Evolutionary conservation across 2,113 vertebrate species (phyloP).

Genomic region (Paralichthys olivaceus): DNA sequence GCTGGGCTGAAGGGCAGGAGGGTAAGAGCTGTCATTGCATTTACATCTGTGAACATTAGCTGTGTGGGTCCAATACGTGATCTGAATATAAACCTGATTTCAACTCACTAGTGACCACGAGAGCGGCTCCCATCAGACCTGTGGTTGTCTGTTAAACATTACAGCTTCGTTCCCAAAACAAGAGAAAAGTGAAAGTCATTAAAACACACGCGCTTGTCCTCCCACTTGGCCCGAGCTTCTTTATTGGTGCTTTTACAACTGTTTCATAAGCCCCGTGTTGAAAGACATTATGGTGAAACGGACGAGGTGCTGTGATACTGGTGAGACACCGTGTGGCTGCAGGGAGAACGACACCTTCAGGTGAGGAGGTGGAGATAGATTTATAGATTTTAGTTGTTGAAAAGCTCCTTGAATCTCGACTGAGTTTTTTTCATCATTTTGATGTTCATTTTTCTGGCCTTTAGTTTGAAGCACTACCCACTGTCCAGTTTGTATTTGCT

Average conservation of each 20-base stretch:
- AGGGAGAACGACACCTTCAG: conserved; percentile 44
- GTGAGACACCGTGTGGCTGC: conserved; percentile 68
- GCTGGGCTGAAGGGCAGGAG: conserved; percentile 90
- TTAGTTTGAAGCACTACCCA: too few relatives aligned
- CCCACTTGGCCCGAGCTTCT: conserved; percentile 13
- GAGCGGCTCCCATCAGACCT: conserved; percentile 1
- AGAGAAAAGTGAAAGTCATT: conserved; percentile 32
- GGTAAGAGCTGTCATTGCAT: conserved; percentile 82
- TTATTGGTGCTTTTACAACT: conserved; percentile 35
- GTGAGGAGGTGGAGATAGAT: not conserved
- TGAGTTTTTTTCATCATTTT: too few relatives aligned
- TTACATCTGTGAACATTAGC: not conserved
- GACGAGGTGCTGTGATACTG: conserved; percentile 26
- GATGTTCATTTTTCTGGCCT: not conserved
- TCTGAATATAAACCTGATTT: not conserved
- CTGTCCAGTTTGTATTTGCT: too few relatives aligned
- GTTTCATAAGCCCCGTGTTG: conserved; percentile 22
- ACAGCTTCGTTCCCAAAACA: conserved; percentile 24
- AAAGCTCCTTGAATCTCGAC: not conserved
- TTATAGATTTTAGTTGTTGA: not conserved
- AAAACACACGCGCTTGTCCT: conserved; percentile 32
- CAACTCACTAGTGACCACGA: conserved; percentile 5
- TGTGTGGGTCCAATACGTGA: not conserved
- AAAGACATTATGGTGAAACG: conserved; percentile 15
- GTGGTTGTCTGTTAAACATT: conserved; percentile 40